Base-by-base conservation (phyloP, 2,113 vertebrate genomes). In the Urocitellus parryii region DNA sequence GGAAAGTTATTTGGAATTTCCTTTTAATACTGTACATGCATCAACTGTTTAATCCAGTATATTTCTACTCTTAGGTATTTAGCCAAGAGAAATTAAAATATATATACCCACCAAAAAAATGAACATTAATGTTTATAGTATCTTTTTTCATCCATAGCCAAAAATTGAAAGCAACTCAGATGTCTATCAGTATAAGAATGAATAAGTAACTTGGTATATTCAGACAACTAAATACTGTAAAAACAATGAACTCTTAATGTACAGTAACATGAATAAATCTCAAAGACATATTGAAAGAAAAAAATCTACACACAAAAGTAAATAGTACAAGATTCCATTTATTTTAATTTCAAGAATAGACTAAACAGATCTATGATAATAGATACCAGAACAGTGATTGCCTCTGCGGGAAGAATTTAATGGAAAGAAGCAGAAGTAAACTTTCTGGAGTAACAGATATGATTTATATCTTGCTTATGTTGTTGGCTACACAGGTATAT, bases 271-370 rank as follows among this genome's bases (percentile, higher is more conserved):
- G 51, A 9, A 10, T 90, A 61, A 85, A 77, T 90, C 63, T 85
- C 88, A 90, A 70, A 81, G 65, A 65, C 18, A 61, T 70, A 58
- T 17, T 83, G 39, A 90, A 85, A 14, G 63, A 51, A 73, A 70
- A 79, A 77, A 95, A 86, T 25, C 14, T 73, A 16, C n/a, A 51
- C 14, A 16, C 45, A 79, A 79, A 85, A 80, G 25, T 58, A 91
- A 85, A 77, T 77, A 68, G n/a, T 73, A 51, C 34, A 63, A 29
- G 29, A 76, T 65, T 67, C 24, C 27, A 68, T 42, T 82, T 73
- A 51, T 65, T 82, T 68, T 63, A 70, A 58, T 77, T 88, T 88
- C 34, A 95, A 68, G 80, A 94, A 63, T 58, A 63, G 39, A 83
- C 48, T 77, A 87, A 91, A 80, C 3, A 2, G 4, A 45, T 68